Conservation (phyloP, 1,140 invertebrate genomes). For the Drosophila melanogaster region Release_6_plus_ISO1_MT NT_037436.4:14267001-14267500, state of each 20-base stretch:
- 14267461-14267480: too few relatives aligned
- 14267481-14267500: too few relatives aligned
- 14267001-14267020: slow-evolving; percentile 66
- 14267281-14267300: slow-evolving; percentile 38
- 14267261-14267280: neutral
- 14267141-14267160: slow-evolving; percentile 38
- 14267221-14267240: slow-evolving; percentile 50
- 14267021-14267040: neutral
- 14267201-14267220: slow-evolving; percentile 63
- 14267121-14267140: slow-evolving; percentile 68
- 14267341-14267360: slow-evolving; percentile 45
- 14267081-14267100: slow-evolving; percentile 40
- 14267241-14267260: slow-evolving; percentile 54
- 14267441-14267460: too few relatives aligned
- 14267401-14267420: slow-evolving; percentile 21
- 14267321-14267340: slow-evolving; percentile 25
- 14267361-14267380: slow-evolving; percentile 18
- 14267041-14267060: slow-evolving; percentile 29
- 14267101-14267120: slow-evolving; percentile 66
- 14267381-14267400: slow-evolving; percentile 22
- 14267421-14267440: too few relatives aligned
- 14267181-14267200: slow-evolving; percentile 42
- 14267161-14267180: slow-evolving; percentile 45
- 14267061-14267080: slow-evolving; percentile 68
- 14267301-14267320: slow-evolving; percentile 23